Conservation (phyloP, 2,113 vertebrate species). For the Nerophis ophidion region DNA sequence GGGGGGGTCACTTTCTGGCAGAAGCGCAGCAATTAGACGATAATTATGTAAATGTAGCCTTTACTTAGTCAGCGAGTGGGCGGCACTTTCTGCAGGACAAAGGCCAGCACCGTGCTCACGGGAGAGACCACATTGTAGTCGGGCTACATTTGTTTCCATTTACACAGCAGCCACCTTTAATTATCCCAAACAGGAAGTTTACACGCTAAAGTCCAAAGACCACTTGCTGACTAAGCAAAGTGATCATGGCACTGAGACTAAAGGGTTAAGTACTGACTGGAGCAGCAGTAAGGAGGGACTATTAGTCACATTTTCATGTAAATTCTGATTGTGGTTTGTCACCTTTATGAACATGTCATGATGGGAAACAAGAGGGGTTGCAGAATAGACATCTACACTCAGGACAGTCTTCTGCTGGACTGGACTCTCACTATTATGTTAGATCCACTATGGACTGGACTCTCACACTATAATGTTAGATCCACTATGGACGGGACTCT, state of each 20-base stretch:
- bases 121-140: constrained; percentile 13
- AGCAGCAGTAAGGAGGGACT: too few relatives aligned
- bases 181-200: constrained; percentile 48
- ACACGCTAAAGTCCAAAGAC: constrained; percentile 43
- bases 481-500: too few relatives aligned
- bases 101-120: constrained; percentile 36
- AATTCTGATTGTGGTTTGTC: too few relatives aligned
- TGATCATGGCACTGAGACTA: constrained; percentile 4
- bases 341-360: not conserved
- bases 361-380: constrained; percentile 11
- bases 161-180: constrained; percentile 49
- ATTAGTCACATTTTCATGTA: too few relatives aligned
- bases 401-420: too few relatives aligned
- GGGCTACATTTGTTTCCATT: constrained; percentile 28
- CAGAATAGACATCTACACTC: too few relatives aligned
- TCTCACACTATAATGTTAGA: too few relatives aligned
- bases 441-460: too few relatives aligned
- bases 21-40: constrained; percentile 69
- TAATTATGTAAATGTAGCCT: constrained; percentile 79
- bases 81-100: constrained; percentile 53
- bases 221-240: constrained; percentile 32
- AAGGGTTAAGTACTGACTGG: too few relatives aligned
- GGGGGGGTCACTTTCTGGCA: constrained; percentile 47
- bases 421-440: too few relatives aligned
- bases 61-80: constrained; percentile 77